Evolutionary conservation across 2,113 vertebrate species (phyloP), one percentile per base, ranked within the genome.

Genomic region (Tyto alba): DNA sequence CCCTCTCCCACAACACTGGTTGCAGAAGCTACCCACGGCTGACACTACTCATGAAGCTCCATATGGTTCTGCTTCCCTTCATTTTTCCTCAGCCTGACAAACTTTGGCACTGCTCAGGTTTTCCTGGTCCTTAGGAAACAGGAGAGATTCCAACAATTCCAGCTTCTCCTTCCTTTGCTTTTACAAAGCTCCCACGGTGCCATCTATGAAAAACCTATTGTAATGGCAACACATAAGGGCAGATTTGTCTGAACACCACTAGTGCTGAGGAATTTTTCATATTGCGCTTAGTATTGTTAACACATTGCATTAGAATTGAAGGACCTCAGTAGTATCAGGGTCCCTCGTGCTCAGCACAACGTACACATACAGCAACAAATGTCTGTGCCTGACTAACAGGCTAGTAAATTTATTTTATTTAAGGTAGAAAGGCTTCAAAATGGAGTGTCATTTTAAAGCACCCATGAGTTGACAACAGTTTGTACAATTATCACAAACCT

Each of bases 21-120:
- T 96, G 81, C 87, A 95, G 91, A 85, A 96, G 88, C 96, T 92
- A 81, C 94, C 86, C 66, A 85, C 29, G 13, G 80, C 89, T 95
- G 86, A 96, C 89, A 92, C 76, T 77, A 85, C 57, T 89, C 86
- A 36, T 41, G 86, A 72, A 90, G 69, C 73, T 93, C 95, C 92
- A 93, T 85, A 89, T 90, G 76, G 86, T 79, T 89, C 86, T 82
- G 62, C 92, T 96, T 94, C 92, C 89, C 66, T 83, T 94, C 57
- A 66, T 62, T 95, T 90, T 81, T 68, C 76, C 84, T 76, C 83
- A 92, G 80, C 57, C 83, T 93, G 56, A 75, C 53, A 92, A 94
- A 94, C 77, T 92, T 53, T 89, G 89, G 90, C 76, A 87, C 77
- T 30, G 36, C 69, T 93, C 66, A 87, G 53, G 82, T 91, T 94